phyloP scores from a whole-genome alignment of 1,140 invertebrate species.

The Procambarus virginalis region DNA sequence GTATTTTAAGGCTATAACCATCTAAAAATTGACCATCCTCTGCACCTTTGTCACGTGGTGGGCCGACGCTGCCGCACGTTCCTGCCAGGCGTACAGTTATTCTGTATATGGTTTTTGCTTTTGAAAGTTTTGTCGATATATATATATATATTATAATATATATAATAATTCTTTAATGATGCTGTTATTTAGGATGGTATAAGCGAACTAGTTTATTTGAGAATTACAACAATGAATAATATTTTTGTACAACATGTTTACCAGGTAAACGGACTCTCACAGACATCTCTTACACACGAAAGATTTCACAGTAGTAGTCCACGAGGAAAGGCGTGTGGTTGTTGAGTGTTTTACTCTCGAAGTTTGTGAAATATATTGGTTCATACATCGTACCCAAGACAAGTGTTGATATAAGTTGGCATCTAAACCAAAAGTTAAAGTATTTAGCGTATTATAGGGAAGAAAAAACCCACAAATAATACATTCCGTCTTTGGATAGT shows the following conservation, averaged over 20 bases:
- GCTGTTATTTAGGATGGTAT: neutral
- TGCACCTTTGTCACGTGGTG: neutral
- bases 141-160: neutral
- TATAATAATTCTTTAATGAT: neutral
- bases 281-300: neutral
- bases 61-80: neutral
- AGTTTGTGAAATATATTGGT: neutral
- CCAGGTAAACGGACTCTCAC: neutral
- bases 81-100: neutral
- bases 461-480: neutral
- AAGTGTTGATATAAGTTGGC: neutral
- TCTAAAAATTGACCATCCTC: neutral
- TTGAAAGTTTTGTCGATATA: neutral
- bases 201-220: too few species aligned
- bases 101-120: neutral
- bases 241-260: neutral
- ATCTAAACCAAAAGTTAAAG: neutral
- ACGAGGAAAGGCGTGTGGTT: neutral
- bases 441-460: neutral
- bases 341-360: neutral
- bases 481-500: neutral
- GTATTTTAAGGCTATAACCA: slow-evolving; percentile 3
- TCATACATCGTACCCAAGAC: neutral
- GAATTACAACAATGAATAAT: neutral
- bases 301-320: neutral